Percentiles rank a stretch among this genome's conserved stretches.
Evolutionary conservation across 2,797 vertebrate genomes (phyloP).

Genomic region (Hoplostethus atlanticus): DNA sequence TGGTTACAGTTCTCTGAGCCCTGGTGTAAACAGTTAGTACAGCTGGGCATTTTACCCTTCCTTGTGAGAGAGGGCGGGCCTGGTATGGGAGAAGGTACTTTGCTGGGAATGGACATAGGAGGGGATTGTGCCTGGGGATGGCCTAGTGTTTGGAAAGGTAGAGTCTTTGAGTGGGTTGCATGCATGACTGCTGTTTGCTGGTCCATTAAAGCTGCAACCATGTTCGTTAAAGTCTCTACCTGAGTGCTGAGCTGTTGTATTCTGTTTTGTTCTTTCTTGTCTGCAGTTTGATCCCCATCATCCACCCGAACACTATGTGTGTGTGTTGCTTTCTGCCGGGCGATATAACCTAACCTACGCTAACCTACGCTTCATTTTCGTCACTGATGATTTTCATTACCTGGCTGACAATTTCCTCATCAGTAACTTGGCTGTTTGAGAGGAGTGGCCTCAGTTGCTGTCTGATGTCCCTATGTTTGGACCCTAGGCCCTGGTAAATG

Average conservation of each 20-base stretch:
- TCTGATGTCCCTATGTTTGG: too few species aligned
- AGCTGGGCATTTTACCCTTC: neutral
- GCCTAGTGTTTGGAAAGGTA: too few species aligned
- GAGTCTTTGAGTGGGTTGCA: too few species aligned
- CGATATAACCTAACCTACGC: too few species aligned
- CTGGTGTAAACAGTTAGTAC: conserved; percentile 5
- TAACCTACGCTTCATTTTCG: too few species aligned
- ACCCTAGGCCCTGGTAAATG: too few species aligned
- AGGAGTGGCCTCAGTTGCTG: too few species aligned
- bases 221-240: conserved; percentile 25
- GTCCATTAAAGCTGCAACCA: conserved; percentile 37
- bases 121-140: neutral
- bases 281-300: neutral
- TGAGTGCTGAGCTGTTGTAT: conserved; percentile 27
- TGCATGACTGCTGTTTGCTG: conserved; percentile 16
- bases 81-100: neutral
- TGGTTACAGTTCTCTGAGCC: conserved; percentile 20
- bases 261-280: neutral
- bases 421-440: too few species aligned
- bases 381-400: too few species aligned
- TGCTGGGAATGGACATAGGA: neutral
- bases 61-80: neutral
- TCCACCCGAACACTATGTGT: too few species aligned
- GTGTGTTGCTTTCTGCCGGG: too few species aligned
- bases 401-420: too few species aligned